Evolutionary conservation across 2,888 invertebrate species (phyloP).

Genomic region (Sabatieria punctata): DNA sequence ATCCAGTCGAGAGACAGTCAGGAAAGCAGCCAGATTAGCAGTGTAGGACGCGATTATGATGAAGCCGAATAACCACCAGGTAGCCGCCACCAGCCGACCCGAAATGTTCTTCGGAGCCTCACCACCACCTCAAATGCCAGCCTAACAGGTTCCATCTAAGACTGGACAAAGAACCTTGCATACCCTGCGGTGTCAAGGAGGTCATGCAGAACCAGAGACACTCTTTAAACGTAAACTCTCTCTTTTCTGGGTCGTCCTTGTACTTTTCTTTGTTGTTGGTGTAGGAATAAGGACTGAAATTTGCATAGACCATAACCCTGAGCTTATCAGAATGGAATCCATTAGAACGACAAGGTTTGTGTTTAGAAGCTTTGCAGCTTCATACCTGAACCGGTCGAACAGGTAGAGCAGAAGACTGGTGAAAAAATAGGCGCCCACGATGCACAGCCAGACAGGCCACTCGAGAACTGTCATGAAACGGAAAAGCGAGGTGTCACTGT

Average conservation of each 20-base stretch:
- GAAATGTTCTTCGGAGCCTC: conserved; percentile 91
- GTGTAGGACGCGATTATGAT: conserved; percentile 97
- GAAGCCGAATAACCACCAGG: conserved; percentile 98
- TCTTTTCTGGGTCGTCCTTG: no score
- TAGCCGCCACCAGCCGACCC: conserved; percentile 80
- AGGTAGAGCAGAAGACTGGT: conserved; percentile 86
- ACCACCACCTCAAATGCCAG: conserved; percentile 51
- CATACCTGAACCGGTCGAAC: conserved; percentile 61
- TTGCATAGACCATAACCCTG: background rate
- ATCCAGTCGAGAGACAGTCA: conserved; percentile 48
- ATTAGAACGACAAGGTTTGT: background rate
- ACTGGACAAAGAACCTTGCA: background rate
- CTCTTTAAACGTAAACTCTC: conserved; percentile 86
- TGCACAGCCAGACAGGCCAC: conserved; percentile 88
- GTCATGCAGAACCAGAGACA: no score
- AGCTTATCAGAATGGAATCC: background rate
- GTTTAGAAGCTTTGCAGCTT: no score
- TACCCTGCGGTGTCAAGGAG: conserved; percentile 68
- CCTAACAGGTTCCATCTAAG: background rate
- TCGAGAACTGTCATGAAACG: conserved; percentile 91
- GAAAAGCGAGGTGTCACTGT: conserved; percentile 73
- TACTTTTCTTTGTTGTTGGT: conserved; percentile 80
- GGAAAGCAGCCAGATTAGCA: conserved; percentile 87
- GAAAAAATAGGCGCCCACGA: conserved; percentile 80
- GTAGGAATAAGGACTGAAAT: conserved; percentile 75